A percentile compares a stretch with the other conserved stretches of the same genome.
Evolutionary conservation across 2,797 vertebrate genomes (phyloP).

Genomic region (Pseudocheirus occidentalis): DNA sequence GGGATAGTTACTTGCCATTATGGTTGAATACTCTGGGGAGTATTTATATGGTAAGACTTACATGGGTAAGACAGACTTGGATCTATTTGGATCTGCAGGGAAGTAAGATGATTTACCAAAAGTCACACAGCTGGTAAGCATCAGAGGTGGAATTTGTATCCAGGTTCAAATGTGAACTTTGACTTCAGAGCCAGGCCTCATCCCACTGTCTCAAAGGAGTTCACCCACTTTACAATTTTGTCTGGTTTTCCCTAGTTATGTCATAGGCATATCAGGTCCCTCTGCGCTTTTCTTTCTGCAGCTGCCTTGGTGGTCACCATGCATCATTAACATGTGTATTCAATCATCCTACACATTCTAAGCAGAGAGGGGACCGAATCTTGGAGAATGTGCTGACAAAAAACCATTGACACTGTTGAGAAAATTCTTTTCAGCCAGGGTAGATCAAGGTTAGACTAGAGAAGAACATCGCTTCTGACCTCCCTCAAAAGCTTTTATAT

Average conservation of each 20-base stretch:
- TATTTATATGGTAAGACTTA: background rate
- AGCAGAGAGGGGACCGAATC: background rate
- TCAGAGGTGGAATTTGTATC: background rate
- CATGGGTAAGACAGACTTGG: background rate
- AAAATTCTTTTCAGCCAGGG: background rate
- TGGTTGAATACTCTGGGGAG: background rate
- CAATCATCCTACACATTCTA: background rate
- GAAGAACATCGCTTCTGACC: background rate
- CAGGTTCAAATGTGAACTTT: background rate
- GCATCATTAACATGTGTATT: background rate
- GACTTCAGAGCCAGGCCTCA: background rate
- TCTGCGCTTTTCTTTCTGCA: background rate
- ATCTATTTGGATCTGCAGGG: background rate
- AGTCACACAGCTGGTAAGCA: background rate
- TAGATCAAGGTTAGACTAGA: background rate
- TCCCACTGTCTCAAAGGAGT: background rate
- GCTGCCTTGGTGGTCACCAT: conserved; percentile 8
- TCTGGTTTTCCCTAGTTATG: background rate
- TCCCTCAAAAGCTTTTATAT: background rate
- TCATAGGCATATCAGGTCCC: fast-evolving
- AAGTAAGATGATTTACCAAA: background rate
- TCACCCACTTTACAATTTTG: background rate
- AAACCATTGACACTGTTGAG: background rate
- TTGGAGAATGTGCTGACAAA: conserved; percentile 23
- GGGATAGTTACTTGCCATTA: background rate